phyloP scores from a whole-genome alignment of 2,888 invertebrate genomes.

The Agrotis exclamationis region DNA sequence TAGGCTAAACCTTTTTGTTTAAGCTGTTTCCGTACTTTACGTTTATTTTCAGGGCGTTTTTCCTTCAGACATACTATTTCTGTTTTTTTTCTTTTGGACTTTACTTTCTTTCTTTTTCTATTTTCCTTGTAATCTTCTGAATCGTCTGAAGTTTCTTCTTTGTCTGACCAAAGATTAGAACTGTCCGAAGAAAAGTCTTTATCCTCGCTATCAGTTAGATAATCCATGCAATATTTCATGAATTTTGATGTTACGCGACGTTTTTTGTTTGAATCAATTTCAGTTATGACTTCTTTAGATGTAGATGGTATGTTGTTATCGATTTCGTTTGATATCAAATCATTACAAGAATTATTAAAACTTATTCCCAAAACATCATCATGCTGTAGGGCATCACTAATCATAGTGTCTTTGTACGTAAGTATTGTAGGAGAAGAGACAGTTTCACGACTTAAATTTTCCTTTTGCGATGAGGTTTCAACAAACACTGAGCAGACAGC shows the following conservation, averaged over 20 bases:
- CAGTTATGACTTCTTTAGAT: not conserved
- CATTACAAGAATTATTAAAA: slow-evolving; percentile 28
- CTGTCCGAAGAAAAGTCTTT: slow-evolving; percentile 40
- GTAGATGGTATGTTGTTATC: not conserved
- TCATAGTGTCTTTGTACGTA: slow-evolving; percentile 40
- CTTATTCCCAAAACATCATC: slow-evolving; percentile 30
- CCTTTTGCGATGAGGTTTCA: slow-evolving; percentile 34
- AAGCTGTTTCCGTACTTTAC: not conserved
- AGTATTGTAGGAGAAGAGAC: slow-evolving; percentile 35
- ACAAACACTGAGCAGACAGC: slow-evolving; percentile 24
- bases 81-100: slow-evolving; percentile 30
- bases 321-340: slow-evolving; percentile 18
- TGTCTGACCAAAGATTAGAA: slow-evolving; percentile 39
- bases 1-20: slow-evolving; percentile 3
- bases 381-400: slow-evolving; percentile 32
- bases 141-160: slow-evolving; percentile 32
- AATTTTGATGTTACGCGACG: slow-evolving; percentile 29
- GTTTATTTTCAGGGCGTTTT: slow-evolving; percentile 6
- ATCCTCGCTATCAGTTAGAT: slow-evolving; percentile 36
- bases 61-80: not conserved
- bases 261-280: slow-evolving; percentile 22
- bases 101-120: slow-evolving; percentile 40
- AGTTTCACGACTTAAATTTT: slow-evolving; percentile 37
- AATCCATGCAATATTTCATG: slow-evolving; percentile 42
- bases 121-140: slow-evolving; percentile 26